phyloP scores from a whole-genome alignment of 2,888 invertebrate species.

The Chymomyza procnemis region DNA sequence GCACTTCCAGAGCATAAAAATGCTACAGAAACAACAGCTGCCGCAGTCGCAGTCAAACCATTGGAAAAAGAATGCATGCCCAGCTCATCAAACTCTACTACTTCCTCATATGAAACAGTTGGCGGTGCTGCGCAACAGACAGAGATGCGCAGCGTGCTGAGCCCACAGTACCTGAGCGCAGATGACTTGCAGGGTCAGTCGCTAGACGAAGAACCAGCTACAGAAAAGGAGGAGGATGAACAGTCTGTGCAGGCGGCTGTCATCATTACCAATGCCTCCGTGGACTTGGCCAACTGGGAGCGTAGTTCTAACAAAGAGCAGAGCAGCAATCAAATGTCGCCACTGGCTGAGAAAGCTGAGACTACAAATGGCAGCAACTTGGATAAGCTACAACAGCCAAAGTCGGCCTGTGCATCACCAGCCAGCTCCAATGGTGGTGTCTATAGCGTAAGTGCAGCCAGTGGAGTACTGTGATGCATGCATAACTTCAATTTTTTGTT shows the following conservation, averaged over 20 bases:
- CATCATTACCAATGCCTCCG: slow-evolving; percentile 85
- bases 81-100: slow-evolving; percentile 76
- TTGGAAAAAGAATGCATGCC: slow-evolving; percentile 25
- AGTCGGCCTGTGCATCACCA: slow-evolving; percentile 88
- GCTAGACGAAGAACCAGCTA: slow-evolving; percentile 37
- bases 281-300: slow-evolving; percentile 81
- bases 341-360: slow-evolving; percentile 81
- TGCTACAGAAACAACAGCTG: not conserved
- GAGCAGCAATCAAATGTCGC: slow-evolving; percentile 80
- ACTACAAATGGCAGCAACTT: slow-evolving; percentile 34
- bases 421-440: slow-evolving; percentile 95
- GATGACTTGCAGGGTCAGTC: slow-evolving; percentile 78
- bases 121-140: slow-evolving; percentile 64
- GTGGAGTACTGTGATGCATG: not conserved
- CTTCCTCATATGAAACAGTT: slow-evolving; percentile 78
- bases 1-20: not conserved
- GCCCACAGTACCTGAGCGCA: slow-evolving; percentile 78
- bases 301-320: slow-evolving; percentile 77
- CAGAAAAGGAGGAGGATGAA: slow-evolving; percentile 22
- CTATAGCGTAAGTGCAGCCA: slow-evolving; percentile 84
- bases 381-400: slow-evolving; percentile 77
- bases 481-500: not conserved
- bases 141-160: slow-evolving; percentile 62
- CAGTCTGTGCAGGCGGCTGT: slow-evolving; percentile 81
- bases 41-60: slow-evolving; percentile 23